These are phyloP conservation scores for Cotesia chilonis DNA, from an alignment of 1,140 invertebrate genomes.

Conservation along the genomic window DNA sequence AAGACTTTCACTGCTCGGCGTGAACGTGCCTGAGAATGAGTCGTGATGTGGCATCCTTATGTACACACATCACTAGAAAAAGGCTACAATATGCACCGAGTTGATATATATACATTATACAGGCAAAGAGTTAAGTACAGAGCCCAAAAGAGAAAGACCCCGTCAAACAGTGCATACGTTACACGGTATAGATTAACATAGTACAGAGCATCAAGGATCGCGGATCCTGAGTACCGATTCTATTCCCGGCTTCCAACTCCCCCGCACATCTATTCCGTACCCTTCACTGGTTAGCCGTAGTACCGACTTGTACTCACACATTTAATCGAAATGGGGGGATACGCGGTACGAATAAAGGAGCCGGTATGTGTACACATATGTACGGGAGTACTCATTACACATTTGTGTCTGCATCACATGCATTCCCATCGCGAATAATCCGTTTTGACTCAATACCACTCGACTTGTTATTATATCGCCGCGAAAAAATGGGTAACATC, in stretches of 20 bases:
- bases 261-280: too few relatives aligned
- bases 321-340: too few relatives aligned
- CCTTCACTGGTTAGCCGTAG: too few relatives aligned
- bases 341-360: too few relatives aligned
- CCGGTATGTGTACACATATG: too few relatives aligned
- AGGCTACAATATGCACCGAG: background rate
- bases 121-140: background rate
- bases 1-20: slow-evolving; percentile 41
- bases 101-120: background rate
- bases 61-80: slow-evolving; percentile 22
- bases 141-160: background rate
- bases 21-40: slow-evolving; percentile 43
- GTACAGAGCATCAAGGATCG: too few relatives aligned
- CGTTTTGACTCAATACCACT: slow-evolving; percentile 4
- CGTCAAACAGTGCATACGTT: background rate
- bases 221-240: too few relatives aligned
- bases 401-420: background rate
- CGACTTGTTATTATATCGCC: slow-evolving; percentile 35
- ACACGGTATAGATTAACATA: too few relatives aligned
- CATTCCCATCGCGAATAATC: background rate
- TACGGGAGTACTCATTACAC: background rate
- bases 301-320: too few relatives aligned
- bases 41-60: slow-evolving; percentile 35
- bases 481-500: slow-evolving; percentile 37
- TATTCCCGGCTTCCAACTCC: too few relatives aligned